Percentiles rank a stretch among this genome's conserved stretches.
Conservation (phyloP, 2,888 invertebrate species). For the Drosophila limbata region DNA sequence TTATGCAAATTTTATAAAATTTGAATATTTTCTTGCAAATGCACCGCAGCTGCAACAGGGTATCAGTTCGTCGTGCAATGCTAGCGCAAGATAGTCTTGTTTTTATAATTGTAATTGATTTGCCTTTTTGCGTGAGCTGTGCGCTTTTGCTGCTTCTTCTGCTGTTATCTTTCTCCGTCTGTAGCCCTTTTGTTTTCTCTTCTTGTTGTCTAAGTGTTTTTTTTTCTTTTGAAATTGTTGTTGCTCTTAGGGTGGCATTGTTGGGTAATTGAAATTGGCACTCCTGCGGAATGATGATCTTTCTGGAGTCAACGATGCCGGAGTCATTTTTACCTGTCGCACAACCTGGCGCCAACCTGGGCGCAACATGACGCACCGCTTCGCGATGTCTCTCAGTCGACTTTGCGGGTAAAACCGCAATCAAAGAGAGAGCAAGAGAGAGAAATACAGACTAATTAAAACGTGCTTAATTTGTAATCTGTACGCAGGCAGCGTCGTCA, state of each 20-base stretch:
- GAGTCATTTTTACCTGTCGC: slow-evolving; percentile 19
- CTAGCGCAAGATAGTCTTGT: slow-evolving; percentile 30
- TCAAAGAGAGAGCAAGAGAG: background rate
- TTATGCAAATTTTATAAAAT: too few species aligned
- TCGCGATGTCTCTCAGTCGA: slow-evolving; percentile 22
- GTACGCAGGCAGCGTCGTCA: slow-evolving; percentile 37
- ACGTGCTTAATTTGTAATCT: slow-evolving; percentile 66
- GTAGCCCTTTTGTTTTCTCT: slow-evolving; percentile 24
- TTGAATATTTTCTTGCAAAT: background rate
- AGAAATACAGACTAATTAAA: slow-evolving; percentile 52
- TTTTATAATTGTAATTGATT: slow-evolving; percentile 77
- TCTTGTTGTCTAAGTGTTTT: slow-evolving; percentile 1
- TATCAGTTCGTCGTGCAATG: slow-evolving; percentile 6
- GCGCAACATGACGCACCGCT: slow-evolving; percentile 51
- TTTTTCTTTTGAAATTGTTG: slow-evolving; percentile 9
- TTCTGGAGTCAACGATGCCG: slow-evolving; percentile 9
- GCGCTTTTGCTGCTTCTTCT: slow-evolving; percentile 5
- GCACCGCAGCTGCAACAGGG: background rate
- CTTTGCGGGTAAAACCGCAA: slow-evolving; percentile 29
- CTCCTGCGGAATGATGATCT: slow-evolving; percentile 33
- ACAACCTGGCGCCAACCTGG: slow-evolving; percentile 16
- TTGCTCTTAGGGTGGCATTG: slow-evolving; percentile 24
- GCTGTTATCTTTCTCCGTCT: slow-evolving; percentile 15
- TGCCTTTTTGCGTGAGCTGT: slow-evolving; percentile 55
- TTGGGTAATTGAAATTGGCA: slow-evolving; percentile 44